Evolutionary conservation across 2,113 vertebrate species (phyloP).

Genomic region (Sceloporus undulatus): DNA sequence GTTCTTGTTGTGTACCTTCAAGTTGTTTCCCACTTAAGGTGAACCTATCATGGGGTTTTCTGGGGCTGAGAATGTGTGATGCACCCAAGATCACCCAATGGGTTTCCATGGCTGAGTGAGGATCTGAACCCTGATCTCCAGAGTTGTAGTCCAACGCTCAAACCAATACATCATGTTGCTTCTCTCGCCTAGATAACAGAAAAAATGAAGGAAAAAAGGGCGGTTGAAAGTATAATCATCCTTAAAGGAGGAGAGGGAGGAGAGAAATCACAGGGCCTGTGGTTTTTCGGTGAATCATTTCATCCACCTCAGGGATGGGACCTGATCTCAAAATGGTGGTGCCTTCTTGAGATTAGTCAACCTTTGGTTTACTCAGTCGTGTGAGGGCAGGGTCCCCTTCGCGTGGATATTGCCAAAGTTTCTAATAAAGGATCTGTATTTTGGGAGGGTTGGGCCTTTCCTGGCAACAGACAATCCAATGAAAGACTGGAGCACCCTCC

Average conservation of each 20-base stretch:
- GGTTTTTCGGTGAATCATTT: neutral
- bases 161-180: too few species aligned
- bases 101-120: too few species aligned
- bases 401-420: neutral
- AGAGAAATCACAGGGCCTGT: too few species aligned
- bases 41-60: too few species aligned
- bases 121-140: too few species aligned
- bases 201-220: neutral
- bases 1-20: too few species aligned
- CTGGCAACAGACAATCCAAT: neutral
- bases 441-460: neutral
- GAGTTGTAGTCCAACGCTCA: too few species aligned
- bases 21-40: too few species aligned
- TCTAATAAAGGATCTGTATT: neutral
- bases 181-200: too few species aligned
- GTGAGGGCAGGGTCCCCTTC: neutral
- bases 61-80: too few species aligned
- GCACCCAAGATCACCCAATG: too few species aligned
- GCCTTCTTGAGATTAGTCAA: neutral
- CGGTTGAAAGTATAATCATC: neutral
- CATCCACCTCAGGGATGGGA: neutral
- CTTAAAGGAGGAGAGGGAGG: neutral
- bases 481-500: neutral
- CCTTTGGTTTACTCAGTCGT: slow-evolving; percentile 3
- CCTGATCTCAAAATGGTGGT: neutral